These are phyloP conservation scores for Nasalis larvatus DNA, from an alignment of 2,113 vertebrate species.

Conservation along the genomic window DNA sequence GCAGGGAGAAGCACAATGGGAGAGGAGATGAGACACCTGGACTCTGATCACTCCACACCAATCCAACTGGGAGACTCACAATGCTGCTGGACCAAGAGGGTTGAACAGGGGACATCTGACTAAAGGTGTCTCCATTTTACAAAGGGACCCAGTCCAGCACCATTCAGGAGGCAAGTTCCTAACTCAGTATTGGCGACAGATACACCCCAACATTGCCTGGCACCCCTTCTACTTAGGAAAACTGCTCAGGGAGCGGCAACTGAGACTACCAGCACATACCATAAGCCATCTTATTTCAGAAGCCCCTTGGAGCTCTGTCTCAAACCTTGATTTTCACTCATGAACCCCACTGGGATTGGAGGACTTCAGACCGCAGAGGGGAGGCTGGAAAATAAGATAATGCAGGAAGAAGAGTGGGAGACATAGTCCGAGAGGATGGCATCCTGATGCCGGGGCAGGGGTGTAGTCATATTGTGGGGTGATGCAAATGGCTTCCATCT, in stretches of 20 bases:
- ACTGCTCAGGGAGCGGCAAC: neutral
- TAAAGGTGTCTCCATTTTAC: neutral
- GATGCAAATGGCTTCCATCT: neutral
- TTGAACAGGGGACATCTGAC: accelerated
- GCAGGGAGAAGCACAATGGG: neutral
- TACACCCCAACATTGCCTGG: accelerated
- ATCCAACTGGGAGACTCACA: neutral
- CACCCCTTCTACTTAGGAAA: neutral
- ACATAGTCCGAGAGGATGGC: neutral
- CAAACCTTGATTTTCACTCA: neutral
- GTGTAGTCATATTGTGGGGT: neutral
- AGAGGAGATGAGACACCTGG: neutral
- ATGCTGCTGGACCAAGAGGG: neutral
- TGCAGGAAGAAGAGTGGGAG: neutral
- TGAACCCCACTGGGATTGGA: no score
- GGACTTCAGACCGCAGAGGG: neutral
- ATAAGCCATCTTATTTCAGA: neutral
- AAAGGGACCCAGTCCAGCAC: neutral
- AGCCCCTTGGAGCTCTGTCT: neutral
- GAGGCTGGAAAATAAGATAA: neutral
- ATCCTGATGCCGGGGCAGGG: neutral
- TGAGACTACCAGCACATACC: accelerated
- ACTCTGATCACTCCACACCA: neutral
- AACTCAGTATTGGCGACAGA: neutral
- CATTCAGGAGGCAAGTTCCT: neutral